Evolutionary conservation across 2,797 vertebrate species (phyloP).

Genomic region (Sebastolobus altivelis): DNA sequence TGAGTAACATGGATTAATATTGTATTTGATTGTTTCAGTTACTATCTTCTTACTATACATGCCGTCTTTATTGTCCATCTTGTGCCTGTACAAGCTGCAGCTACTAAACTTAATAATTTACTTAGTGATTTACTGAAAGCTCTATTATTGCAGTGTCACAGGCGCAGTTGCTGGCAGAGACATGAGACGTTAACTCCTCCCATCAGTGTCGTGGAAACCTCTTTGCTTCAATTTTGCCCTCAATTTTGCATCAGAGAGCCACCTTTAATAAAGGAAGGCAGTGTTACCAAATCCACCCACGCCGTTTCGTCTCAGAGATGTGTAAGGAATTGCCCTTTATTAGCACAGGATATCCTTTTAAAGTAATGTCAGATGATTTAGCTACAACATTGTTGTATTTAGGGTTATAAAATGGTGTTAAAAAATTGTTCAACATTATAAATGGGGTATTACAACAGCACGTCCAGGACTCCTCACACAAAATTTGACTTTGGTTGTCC

Average conservation of each 20-base stretch:
- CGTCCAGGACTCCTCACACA: neutral
- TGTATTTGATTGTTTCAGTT: constrained; percentile 17
- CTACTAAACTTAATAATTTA: neutral
- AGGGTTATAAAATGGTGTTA: constrained; percentile 10
- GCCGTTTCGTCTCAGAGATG: neutral
- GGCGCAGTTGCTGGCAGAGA: neutral
- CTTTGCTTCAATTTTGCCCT: neutral
- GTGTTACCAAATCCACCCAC: neutral
- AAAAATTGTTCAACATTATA: constrained; percentile 15
- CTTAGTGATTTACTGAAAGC: constrained; percentile 6
- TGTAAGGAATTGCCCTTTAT: neutral
- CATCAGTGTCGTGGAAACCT: constrained; percentile 2
- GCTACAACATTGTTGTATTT: neutral
- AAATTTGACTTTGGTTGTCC: neutral
- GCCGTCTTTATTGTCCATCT: neutral
- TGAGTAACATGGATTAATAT: neutral
- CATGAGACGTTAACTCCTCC: constrained; percentile 12
- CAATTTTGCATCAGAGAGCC: neutral
- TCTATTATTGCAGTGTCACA: constrained; percentile 13
- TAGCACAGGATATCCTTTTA: constrained; percentile 14
- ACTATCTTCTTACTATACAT: neutral
- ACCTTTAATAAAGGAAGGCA: constrained; percentile 10
- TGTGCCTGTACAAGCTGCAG: neutral
- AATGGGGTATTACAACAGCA: constrained; percentile 6
- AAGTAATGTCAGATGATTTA: constrained; percentile 12